Evolutionary conservation across 2,888 invertebrate genomes (phyloP), one percentile per base, ranked within the genome.

Genomic region (Dromius quadrimaculatus): DNA sequence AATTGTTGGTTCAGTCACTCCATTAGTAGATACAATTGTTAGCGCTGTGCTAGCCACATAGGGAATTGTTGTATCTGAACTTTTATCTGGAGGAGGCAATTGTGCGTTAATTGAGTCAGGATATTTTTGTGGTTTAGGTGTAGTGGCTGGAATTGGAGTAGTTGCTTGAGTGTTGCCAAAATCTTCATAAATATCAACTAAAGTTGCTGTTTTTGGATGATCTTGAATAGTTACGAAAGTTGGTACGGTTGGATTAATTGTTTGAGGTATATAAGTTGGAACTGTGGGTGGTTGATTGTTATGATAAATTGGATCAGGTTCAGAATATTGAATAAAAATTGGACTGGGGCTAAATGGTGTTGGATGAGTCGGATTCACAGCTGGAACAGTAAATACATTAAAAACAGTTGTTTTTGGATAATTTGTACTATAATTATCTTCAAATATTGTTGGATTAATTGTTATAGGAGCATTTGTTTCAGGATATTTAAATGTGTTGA

Each of bases 231-330:
- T 22, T 62, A 54, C 17, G 38, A 47, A 36, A 23, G 57, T 59
- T 1, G 64, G 65, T 32, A 63, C 36, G 20, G 71, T 71, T 41
- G 65, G 45, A 38, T 59, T 41, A 43, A 66, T 65, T 13, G 68
- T 64, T 45, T 64, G 62, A 11, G 41, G 38, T 20, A 68, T 45
- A 45, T 70, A 72, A 22, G 41, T 50, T 15, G 50, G 50, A 17
- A 15, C 28, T 1, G 50, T 54, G 5, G 50, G 50, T 36, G 71
- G 45, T 38, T 41, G 45, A 2, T 73, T 61, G 19, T 72, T 74
- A 70, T 74, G 75, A 72, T 84, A 85, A 34, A 85, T 76, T 2
- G 86, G 85, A 81, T 86, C 86, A 17, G 83, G 81, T 73, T 85
- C 85, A 0, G 86, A 86, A 74, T 83, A 86, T 54, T 80, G 80